Evolutionary conservation across 2,888 invertebrate species (phyloP), one percentile per base, ranked within the genome.

Genomic region (Melanostoma scalare): DNA sequence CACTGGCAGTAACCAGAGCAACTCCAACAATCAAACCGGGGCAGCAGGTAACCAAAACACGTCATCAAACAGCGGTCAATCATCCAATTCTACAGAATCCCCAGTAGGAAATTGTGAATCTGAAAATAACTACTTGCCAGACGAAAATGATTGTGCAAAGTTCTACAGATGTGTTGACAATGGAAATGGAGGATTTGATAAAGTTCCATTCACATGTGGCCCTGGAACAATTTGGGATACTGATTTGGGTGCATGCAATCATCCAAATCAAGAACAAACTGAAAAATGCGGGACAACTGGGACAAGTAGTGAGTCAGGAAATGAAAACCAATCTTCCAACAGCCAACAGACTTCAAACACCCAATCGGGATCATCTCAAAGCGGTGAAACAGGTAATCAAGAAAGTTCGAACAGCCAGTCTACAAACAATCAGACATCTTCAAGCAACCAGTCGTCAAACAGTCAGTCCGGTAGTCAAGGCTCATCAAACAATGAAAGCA

Each of bases 131-230:
- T 90, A 90, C 86, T 86, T 92, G 42, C 86, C 90, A 0, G 92
- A 93, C 87, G 89, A 89, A 42, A 87, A 86, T 2, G 91, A 94
- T 71, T 95, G 95, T 87, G 92, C 92, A 33, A 94, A 94, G 87
- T 95, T 95, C 89, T 94, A 94, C 87, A 93, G 95, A 46, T 95
- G 95, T 88, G 94, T 94, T 0, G 92, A 93, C 78, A 93, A 94
- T 86, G 94, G 93, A 46, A 93, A 93, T 80, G 93, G 93, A 10
- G 92, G 93, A 35, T 93, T 91, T 69, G 92, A 92, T 36, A 93
- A 92, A 89, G 93, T 94, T 86, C 92, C 94, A 20, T 95, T 94
- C 85, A 91, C 90, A 60, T 95, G 95, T 87, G 94, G 93, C 0
- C 93, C 94, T 61, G 95, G 94, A 4, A 94, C 94, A 4, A 93